phyloP scores from a whole-genome alignment of 2,888 invertebrate genomes.

The Phymatocera aterrima region DNA sequence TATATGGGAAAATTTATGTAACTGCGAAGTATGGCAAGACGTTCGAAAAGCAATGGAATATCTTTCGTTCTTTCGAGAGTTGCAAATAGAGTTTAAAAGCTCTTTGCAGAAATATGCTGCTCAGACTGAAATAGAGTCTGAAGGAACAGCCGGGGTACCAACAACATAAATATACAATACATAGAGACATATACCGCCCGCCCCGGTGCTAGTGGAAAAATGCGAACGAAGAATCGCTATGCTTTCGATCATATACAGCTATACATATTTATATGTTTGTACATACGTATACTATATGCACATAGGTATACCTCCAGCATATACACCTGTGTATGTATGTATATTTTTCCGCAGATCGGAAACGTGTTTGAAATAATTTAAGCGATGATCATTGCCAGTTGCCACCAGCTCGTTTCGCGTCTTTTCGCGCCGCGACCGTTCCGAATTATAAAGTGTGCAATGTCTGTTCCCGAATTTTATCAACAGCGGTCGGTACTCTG shows the following conservation, averaged over 20 bases:
- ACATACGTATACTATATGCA: not conserved
- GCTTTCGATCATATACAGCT: not conserved
- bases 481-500: too few relatives aligned
- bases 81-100: slow-evolving; percentile 49
- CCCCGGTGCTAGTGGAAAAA: not conserved
- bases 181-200: not conserved
- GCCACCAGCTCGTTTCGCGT: not conserved
- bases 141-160: not conserved
- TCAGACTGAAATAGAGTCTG: slow-evolving; percentile 30
- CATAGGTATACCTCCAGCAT: too few relatives aligned
- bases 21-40: not conserved
- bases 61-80: slow-evolving; percentile 41
- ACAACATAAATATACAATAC: slow-evolving; percentile 2
- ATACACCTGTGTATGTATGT: not conserved
- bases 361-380: slow-evolving; percentile 19
- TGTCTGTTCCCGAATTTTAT: too few relatives aligned
- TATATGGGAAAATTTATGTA: not conserved
- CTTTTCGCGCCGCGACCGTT: not conserved
- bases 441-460: not conserved
- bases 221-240: not conserved
- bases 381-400: not conserved
- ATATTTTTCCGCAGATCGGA: not conserved
- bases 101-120: slow-evolving; percentile 36
- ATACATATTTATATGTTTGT: not conserved
- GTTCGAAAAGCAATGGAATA: slow-evolving; percentile 37